Evolutionary conservation across 2,888 invertebrate genomes (phyloP).

Genomic region (Cryptus armator): DNA sequence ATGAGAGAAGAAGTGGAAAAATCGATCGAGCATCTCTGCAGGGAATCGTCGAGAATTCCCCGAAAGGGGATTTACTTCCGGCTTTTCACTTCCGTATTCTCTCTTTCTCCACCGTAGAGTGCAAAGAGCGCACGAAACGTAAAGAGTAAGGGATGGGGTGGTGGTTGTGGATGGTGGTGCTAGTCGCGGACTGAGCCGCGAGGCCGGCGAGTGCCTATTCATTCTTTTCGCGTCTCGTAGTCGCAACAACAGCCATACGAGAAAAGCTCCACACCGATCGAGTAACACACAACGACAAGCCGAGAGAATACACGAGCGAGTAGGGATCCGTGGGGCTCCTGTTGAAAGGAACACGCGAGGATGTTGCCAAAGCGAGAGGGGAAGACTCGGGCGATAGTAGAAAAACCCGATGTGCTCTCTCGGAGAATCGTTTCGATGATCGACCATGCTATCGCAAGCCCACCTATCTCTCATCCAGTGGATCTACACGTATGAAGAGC

Average conservation of each 20-base stretch:
- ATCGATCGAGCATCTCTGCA: constrained; percentile 62
- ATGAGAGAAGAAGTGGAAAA: constrained; percentile 23
- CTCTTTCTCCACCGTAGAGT: constrained; percentile 37
- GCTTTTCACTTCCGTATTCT: constrained; percentile 66
- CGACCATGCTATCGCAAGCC: constrained; percentile 66
- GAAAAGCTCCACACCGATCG: constrained; percentile 47
- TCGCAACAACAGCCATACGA: constrained; percentile 58
- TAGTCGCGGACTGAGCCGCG: constrained; percentile 32
- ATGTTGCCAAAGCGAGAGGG: constrained; percentile 55
- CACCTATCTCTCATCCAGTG: constrained; percentile 18
- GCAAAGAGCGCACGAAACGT: constrained; percentile 39
- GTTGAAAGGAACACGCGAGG: constrained; percentile 49
- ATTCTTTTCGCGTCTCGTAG: constrained; percentile 53
- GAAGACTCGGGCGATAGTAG: constrained; percentile 34
- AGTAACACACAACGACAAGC: constrained; percentile 27
- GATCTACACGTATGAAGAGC: constrained; percentile 39
- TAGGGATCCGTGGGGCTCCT: neutral
- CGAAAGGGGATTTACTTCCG: constrained; percentile 64
- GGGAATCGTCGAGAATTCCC: constrained; percentile 61
- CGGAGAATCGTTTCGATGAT: constrained; percentile 72
- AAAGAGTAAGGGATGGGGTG: no score
- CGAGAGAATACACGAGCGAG: neutral
- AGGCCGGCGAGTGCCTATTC: constrained; percentile 59
- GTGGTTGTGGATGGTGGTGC: constrained; percentile 22
- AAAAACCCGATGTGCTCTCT: constrained; percentile 29